Base-by-base conservation (phyloP, 2,888 invertebrate species). In the Trissolcus japonicus region DNA sequence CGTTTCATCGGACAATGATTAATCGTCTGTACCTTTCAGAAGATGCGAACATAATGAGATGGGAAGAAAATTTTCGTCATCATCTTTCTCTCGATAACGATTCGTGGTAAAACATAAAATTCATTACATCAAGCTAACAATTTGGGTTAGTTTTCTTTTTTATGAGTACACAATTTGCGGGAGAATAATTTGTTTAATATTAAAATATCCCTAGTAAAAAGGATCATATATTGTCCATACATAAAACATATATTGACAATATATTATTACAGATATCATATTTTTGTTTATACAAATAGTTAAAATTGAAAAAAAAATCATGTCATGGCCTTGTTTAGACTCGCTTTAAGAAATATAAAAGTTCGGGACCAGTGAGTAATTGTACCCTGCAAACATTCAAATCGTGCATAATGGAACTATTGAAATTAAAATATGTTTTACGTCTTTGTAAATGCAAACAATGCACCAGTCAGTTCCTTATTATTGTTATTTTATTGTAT, bases 401-500 rank as follows among this genome's bases (percentile, higher is more conserved):
- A 41, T 17, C 11, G 40, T 50, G 60, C 53, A 56, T 76, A 72
- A 76, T 67, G 65, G 59, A 76, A 72, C 67, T 69, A 67, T 72
- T 61, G 71, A 57, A 51, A 72, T 62, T 66, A 62, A 66, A 61
- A 67, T 59, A 72, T 63, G 57, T 63, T 63, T 53, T 53, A 72
- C 57, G 48, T 67, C 55, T 53, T 71, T 71, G 71, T 66, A 46
- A 53, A 60, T 6, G 40, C 46, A 55, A 62, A 76, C 76, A 76
- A 72, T 76, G 40, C 61, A 25, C 14, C 16, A 54, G 54, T 65
- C 50, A 57, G 11, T 46, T 48, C 19, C 7, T 40, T 41, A 2
- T 57, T 35, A 17, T 40, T 51, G 43, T 17, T 35, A 43, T 54
- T 54, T 48, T 53, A 14, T 60, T 63, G 35, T 29, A 66, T 59